A percentile compares a stretch with the other conserved stretches of the same genome.
Evolutionary conservation across 2,797 vertebrate genomes (phyloP).

Genomic region (Echiichthys vipera): DNA sequence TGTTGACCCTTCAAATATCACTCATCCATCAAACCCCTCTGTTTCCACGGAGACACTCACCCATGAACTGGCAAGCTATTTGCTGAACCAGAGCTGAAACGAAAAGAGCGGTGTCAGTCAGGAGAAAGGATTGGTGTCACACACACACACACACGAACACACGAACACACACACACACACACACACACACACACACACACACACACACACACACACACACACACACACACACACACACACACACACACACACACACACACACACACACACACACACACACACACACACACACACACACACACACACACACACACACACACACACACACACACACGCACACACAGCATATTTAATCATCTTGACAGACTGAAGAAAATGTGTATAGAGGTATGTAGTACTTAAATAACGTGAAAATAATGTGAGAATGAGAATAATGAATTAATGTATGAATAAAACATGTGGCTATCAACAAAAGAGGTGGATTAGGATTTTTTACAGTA

Average conservation of each 20-base stretch:
- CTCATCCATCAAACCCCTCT: constrained; percentile 65
- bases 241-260: constrained; percentile 6
- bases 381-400: neutral
- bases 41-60: constrained; percentile 80
- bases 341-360: neutral
- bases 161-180: neutral
- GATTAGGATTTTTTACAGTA: neutral
- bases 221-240: neutral
- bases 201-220: neutral
- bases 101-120: constrained; percentile 58
- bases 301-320: neutral
- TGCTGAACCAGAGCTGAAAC: constrained; percentile 76
- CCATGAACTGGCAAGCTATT: constrained; percentile 69
- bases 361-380: neutral
- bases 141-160: neutral
- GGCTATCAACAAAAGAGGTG: neutral
- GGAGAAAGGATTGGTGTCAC: constrained; percentile 5
- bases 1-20: constrained; percentile 72
- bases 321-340: neutral
- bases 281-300: constrained; percentile 1
- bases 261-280: neutral
- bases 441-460: neutral
- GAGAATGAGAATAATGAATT: neutral
- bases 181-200: neutral
- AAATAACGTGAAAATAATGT: too few relatives aligned